Base-by-base conservation (phyloP, 2,797 vertebrate genomes). In the Anguilla pacifica region DNA sequence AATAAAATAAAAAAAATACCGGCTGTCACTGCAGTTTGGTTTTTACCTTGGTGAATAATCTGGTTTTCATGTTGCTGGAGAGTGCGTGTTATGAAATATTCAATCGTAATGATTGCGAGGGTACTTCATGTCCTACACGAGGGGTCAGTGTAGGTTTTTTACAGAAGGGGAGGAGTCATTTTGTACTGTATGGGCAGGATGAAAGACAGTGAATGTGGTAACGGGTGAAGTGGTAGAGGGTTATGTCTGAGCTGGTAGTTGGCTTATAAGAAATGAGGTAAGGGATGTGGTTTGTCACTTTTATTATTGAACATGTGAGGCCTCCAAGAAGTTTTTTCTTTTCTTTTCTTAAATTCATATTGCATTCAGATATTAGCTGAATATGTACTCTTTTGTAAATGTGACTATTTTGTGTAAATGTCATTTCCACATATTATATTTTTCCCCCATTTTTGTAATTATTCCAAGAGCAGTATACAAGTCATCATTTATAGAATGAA, bases 21-120 rank as follows among this genome's bases (percentile, higher is more conserved):
- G 3, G 35, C 61, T 74, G n/a, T 84, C 81, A 87, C 39, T 4
- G 51, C 61, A 84, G 79, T 84, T 31, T n/a, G 15, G 51, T 59
- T 61, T 64, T 59, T n/a, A 51, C 49, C 43, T 43, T 39, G 43
- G 43, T 39, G 86, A 53, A 6, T 25, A 2, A 35, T 35, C 25
- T 83, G 7, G 19, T 7, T 53, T 84, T 15, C 7, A 25, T 81
- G 35, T 19, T 49, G 43, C 59, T 87, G 79, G 59, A 70, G 51
- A 43, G 81, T 67, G 57, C 25, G 17, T 51, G 79, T 64, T 43
- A 81, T 74, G 15, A 74, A 70, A 70, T 55, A 83, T 83, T 17
- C 17, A 72, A 4, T 22, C 39, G 81, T 35, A 39, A 51, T 83
- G 46, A 70, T 83, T 87, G 31, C 6, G 11, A 39, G 39, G 15